These are phyloP conservation scores for Gordius sp. DNA, from an alignment of 2,888 invertebrate genomes.

Conservation along the genomic window DNA sequence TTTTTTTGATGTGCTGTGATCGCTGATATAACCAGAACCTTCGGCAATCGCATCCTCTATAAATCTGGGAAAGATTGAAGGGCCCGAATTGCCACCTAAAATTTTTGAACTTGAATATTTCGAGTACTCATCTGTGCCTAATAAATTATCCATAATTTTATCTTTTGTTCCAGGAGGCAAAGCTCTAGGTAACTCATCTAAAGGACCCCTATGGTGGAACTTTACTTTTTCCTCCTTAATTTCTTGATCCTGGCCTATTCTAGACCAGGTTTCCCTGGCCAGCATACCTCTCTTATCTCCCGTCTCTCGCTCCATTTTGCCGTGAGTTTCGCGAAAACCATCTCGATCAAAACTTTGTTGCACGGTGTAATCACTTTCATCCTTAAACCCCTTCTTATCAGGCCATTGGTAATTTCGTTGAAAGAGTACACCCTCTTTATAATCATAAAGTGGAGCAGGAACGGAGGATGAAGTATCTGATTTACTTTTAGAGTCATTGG, in stretches of 20 bases:
- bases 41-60: too few species aligned
- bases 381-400: neutral
- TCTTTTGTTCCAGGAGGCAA: conserved; percentile 4
- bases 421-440: conserved; percentile 5
- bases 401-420: conserved; percentile 2
- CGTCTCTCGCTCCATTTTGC: conserved; percentile 2
- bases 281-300: neutral
- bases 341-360: neutral
- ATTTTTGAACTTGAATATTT: too few species aligned
- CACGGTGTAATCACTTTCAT: neutral
- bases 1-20: too few species aligned
- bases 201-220: neutral
- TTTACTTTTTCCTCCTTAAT: conserved; percentile 7
- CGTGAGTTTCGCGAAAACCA: neutral
- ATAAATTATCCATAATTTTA: neutral
- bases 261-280: conserved; percentile 1
- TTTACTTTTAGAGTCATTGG: neutral
- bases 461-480: neutral
- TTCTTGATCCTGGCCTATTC: neutral
- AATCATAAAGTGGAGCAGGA: neutral
- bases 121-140: too few species aligned
- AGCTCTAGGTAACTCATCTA: neutral
- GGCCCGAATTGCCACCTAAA: too few species aligned
- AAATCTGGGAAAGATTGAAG: neutral
- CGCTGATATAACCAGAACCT: too few species aligned